Conservation (phyloP, 2,797 vertebrate species). For the Basileuterus tristriatus region DNA sequence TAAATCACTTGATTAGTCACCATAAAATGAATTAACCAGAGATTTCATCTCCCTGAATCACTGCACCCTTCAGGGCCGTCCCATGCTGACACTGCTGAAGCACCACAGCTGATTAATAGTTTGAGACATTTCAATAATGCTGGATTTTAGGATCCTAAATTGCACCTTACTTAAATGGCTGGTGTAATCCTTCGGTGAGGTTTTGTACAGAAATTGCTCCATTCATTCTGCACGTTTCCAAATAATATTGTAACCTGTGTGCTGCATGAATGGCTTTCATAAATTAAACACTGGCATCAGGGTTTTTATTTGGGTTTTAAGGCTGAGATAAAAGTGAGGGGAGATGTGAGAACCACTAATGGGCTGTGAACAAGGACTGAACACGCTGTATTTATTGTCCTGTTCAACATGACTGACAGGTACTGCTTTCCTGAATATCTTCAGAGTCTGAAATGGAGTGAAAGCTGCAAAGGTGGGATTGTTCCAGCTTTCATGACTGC, state of each 20-base stretch:
- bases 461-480: background rate
- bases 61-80: background rate
- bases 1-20: background rate
- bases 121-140: background rate
- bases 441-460: background rate
- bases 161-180: background rate
- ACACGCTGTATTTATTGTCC: background rate
- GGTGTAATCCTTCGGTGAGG: background rate
- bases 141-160: background rate
- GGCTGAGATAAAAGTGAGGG: background rate
- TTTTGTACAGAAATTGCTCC: background rate
- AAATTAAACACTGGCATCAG: background rate
- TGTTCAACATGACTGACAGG: background rate
- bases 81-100: fast-evolving
- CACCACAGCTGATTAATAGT: background rate
- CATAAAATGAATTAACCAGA: background rate
- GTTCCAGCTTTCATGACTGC: background rate
- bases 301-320: background rate
- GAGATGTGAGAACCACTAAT: background rate
- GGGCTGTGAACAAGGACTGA: background rate
- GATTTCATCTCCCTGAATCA: background rate
- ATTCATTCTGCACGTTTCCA: background rate
- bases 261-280: background rate
- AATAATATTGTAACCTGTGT: background rate
- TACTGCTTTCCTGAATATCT: background rate